A percentile compares a stretch with the other conserved stretches of the same genome.
Evolutionary conservation across 1,140 invertebrate genomes (phyloP).

Genomic region (Leptestheria dahalacensis): DNA sequence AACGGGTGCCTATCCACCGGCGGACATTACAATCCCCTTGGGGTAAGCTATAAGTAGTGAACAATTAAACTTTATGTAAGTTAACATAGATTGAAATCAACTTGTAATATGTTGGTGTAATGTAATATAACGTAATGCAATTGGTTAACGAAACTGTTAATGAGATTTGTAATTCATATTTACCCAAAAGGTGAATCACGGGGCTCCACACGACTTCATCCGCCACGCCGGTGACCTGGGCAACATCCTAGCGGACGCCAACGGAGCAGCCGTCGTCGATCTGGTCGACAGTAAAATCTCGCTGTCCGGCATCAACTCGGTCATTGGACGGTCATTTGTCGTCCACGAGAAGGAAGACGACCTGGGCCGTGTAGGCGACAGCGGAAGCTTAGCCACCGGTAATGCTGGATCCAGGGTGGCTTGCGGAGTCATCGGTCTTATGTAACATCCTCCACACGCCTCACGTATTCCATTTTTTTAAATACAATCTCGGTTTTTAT

Average conservation of each 20-base stretch:
- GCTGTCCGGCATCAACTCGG: slow-evolving; percentile 28
- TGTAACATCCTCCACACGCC: background rate
- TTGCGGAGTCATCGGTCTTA: slow-evolving; percentile 33
- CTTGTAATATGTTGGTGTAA: too few species aligned
- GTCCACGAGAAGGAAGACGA: slow-evolving; percentile 36
- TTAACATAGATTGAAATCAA: too few species aligned
- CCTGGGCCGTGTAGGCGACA: slow-evolving; percentile 31
- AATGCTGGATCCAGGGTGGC: slow-evolving; percentile 35
- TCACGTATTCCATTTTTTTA: background rate
- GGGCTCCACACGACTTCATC: slow-evolving; percentile 43
- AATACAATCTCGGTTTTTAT: too few species aligned
- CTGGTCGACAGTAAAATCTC: slow-evolving; percentile 30
- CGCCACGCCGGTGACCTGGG: slow-evolving; percentile 84
- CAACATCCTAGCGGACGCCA: slow-evolving; percentile 46
- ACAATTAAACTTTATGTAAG: too few species aligned
- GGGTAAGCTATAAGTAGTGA: slow-evolving; percentile 21
- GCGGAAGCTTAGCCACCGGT: slow-evolving; percentile 34
- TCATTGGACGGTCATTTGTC: slow-evolving; percentile 38
- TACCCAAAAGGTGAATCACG: slow-evolving; percentile 46
- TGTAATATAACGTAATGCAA: too few species aligned
- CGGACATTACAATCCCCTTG: slow-evolving; percentile 31
- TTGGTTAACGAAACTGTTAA: too few species aligned
- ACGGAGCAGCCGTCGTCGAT: slow-evolving; percentile 15
- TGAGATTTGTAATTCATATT: too few species aligned
- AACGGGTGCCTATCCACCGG: slow-evolving; percentile 26